These are phyloP conservation scores for Phortica okadai DNA, from an alignment of 2,888 invertebrate genomes.

Conservation along the genomic window DNA sequence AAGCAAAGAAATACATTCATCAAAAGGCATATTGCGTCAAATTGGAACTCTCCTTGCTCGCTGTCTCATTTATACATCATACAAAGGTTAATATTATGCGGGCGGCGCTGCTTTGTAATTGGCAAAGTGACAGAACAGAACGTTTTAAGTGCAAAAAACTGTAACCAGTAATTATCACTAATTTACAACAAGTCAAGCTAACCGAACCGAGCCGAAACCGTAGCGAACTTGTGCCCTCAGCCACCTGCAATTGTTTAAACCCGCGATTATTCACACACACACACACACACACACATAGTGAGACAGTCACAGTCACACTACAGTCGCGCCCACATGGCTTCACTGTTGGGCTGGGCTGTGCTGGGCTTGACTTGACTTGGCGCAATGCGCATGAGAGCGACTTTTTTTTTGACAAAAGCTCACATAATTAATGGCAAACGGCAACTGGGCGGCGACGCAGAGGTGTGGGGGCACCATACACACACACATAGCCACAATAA, in stretches of 20 bases:
- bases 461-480: constrained; percentile 32
- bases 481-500: constrained; percentile 62
- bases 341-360: too few relatives aligned
- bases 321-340: too few relatives aligned
- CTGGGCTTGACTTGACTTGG: too few relatives aligned
- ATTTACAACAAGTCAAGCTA: constrained; percentile 26
- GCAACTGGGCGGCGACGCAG: background rate
- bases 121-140: constrained; percentile 36
- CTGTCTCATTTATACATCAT: background rate
- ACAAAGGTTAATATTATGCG: background rate
- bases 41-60: background rate
- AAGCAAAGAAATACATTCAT: background rate
- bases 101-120: constrained; percentile 61
- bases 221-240: too few relatives aligned
- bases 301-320: too few relatives aligned
- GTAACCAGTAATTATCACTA: constrained; percentile 30
- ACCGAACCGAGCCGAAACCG: background rate
- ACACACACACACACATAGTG: constrained; percentile 41
- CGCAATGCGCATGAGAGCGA: background rate
- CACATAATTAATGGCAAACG: constrained; percentile 69
- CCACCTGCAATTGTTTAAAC: constrained; percentile 14
- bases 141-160: constrained; percentile 18
- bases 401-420: constrained; percentile 40
- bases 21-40: background rate
- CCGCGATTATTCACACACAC: constrained; percentile 42